Conservation (phyloP, 1,140 invertebrate species). For the Eubasilissa regina region DNA sequence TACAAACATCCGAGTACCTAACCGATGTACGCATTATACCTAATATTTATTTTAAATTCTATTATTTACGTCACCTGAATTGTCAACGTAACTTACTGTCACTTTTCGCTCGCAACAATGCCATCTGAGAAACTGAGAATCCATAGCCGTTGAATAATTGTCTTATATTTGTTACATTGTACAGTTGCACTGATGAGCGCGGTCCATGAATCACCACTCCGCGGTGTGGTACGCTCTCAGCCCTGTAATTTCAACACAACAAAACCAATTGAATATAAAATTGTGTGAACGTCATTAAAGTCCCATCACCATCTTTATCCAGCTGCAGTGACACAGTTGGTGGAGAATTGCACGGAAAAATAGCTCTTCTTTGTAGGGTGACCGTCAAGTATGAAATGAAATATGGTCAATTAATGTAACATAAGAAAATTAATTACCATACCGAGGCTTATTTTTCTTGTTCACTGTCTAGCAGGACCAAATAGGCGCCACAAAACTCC, state of each 20-base stretch:
- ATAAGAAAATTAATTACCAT: too few species aligned
- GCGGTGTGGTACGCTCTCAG: background rate
- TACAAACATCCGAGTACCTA: too few species aligned
- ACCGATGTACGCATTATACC: background rate
- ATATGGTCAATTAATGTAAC: too few species aligned
- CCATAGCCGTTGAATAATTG: too few species aligned
- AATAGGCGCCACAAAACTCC: too few species aligned
- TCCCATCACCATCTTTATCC: constrained; percentile 9
- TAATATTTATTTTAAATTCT: background rate
- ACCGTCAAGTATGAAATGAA: too few species aligned
- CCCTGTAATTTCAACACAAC: constrained; percentile 3
- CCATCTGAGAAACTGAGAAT: background rate
- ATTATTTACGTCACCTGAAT: too few species aligned
- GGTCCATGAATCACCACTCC: constrained; percentile 4
- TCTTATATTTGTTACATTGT: background rate
- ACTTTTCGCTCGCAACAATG: constrained; percentile 5
- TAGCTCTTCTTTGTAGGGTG: background rate
- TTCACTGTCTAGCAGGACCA: too few species aligned
- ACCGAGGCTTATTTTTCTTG: too few species aligned
- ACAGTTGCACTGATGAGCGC: constrained; percentile 10
- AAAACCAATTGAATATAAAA: background rate
- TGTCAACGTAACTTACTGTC: background rate
- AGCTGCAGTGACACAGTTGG: constrained; percentile 20
- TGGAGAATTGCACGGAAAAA: background rate
- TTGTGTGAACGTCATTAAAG: background rate